Evolutionary conservation across 35 echinoderm and acorn worm genomes (phyloP).

Genomic region (Apostichopus californicus): DNA sequence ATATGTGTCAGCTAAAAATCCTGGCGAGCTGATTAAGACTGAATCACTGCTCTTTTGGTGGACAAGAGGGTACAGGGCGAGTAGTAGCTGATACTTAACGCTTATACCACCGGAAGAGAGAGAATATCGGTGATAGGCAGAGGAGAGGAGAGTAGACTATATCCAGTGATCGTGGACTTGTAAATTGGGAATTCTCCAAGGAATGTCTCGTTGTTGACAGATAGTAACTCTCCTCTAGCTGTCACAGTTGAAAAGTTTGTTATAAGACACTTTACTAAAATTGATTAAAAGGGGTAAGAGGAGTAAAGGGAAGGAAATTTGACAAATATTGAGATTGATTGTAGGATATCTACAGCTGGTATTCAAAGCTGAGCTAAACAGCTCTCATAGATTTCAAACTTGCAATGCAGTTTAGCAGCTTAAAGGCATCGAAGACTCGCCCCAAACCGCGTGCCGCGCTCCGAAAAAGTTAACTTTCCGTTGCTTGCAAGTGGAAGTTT

Average conservation of each 20-base stretch:
- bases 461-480: too few species aligned
- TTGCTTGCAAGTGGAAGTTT: too few species aligned
- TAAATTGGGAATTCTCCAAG: background rate
- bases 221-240: slow-evolving; percentile 2
- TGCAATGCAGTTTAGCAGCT: too few species aligned
- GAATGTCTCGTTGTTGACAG: background rate
- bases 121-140: background rate
- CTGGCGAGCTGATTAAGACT: slow-evolving; percentile 45
- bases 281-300: background rate
- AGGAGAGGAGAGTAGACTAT: background rate
- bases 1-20: slow-evolving; percentile 18
- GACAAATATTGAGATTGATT: background rate
- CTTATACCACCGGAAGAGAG: background rate
- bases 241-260: slow-evolving; percentile 8
- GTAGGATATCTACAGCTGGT: background rate
- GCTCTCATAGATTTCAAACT: too few species aligned
- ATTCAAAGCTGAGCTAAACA: background rate
- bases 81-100: background rate
- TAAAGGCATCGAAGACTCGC: too few species aligned
- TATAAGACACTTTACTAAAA: background rate
- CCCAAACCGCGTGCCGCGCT: too few species aligned
- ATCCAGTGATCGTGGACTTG: background rate
- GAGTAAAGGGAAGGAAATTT: background rate
- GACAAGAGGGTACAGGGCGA: background rate
- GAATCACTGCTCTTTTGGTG: slow-evolving; percentile 27